These are phyloP conservation scores for Matsumurasca onukii DNA, from an alignment of 1,140 invertebrate species.

Conservation along the genomic window DNA sequence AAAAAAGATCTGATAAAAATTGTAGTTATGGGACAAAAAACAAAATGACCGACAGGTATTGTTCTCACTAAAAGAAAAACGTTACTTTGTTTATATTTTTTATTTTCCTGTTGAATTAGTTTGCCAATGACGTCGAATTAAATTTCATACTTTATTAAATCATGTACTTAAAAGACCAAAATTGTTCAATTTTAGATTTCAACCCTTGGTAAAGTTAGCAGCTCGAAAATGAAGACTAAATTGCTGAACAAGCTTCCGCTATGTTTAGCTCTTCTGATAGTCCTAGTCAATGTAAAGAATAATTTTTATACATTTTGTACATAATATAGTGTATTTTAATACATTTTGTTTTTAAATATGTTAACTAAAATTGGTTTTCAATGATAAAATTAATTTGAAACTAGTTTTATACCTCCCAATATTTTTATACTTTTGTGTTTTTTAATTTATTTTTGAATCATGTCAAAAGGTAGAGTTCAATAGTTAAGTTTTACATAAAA, in stretches of 20 bases:
- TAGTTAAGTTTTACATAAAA: not conserved
- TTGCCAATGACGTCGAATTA: too few species aligned
- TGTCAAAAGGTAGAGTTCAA: not conserved
- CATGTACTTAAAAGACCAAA: too few species aligned
- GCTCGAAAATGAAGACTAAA: slow-evolving; percentile 20
- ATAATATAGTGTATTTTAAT: slow-evolving; percentile 14
- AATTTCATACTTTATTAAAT: too few species aligned
- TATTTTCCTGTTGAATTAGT: too few species aligned
- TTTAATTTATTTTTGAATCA: not conserved
- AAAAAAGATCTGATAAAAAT: too few species aligned
- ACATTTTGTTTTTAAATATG: not conserved
- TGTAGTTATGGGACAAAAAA: too few species aligned
- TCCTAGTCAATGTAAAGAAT: slow-evolving; percentile 24
- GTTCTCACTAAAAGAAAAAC: too few species aligned
- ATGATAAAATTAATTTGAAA: not conserved
- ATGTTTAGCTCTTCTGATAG: slow-evolving; percentile 22
- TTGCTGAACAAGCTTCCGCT: not conserved
- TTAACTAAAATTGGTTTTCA: slow-evolving; percentile 11
- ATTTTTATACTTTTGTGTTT: not conserved
- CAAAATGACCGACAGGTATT: too few species aligned
- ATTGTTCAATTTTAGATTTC: too few species aligned
- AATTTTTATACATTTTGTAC: slow-evolving; percentile 21
- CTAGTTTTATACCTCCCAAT: not conserved
- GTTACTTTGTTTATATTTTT: too few species aligned
- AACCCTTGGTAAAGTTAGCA: too few species aligned